Evolutionary conservation across 2,797 vertebrate species (phyloP).

Genomic region (Phoebastria nigripes): DNA sequence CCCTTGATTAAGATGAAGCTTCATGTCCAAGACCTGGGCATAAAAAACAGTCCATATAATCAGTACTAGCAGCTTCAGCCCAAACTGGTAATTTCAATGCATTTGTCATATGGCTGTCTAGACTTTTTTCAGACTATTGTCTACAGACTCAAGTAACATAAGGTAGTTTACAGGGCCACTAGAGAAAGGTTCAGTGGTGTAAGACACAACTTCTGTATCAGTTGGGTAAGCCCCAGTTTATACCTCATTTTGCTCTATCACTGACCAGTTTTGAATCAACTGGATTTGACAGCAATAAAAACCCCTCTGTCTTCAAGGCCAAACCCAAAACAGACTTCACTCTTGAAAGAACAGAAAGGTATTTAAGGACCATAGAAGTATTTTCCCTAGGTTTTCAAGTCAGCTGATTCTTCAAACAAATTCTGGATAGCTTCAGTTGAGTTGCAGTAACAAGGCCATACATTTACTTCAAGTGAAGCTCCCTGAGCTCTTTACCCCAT

Average conservation of each 20-base stretch:
- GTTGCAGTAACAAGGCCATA: background rate
- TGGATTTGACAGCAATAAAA: background rate
- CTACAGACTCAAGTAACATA: background rate
- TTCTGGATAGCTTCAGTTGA: background rate
- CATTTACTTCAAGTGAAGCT: background rate
- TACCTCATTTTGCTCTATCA: background rate
- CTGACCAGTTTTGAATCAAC: background rate
- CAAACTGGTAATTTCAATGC: background rate
- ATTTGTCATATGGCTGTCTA: background rate
- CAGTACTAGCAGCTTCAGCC: background rate
- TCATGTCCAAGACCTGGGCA: background rate
- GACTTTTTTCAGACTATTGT: background rate
- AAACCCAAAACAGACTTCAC: background rate
- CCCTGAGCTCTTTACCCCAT: background rate
- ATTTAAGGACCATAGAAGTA: background rate
- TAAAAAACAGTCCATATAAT: background rate
- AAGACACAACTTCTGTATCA: background rate
- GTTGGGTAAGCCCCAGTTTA: background rate
- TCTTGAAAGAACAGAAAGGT: background rate
- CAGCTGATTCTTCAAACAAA: background rate
- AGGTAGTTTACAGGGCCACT: background rate
- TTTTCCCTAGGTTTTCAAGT: background rate
- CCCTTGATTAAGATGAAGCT: background rate
- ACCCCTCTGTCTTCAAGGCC: rapidly evolving
- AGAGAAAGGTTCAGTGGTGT: background rate